Evolutionary conservation across 1,140 invertebrate genomes (phyloP).

Genomic region (Whitmania pigra): DNA sequence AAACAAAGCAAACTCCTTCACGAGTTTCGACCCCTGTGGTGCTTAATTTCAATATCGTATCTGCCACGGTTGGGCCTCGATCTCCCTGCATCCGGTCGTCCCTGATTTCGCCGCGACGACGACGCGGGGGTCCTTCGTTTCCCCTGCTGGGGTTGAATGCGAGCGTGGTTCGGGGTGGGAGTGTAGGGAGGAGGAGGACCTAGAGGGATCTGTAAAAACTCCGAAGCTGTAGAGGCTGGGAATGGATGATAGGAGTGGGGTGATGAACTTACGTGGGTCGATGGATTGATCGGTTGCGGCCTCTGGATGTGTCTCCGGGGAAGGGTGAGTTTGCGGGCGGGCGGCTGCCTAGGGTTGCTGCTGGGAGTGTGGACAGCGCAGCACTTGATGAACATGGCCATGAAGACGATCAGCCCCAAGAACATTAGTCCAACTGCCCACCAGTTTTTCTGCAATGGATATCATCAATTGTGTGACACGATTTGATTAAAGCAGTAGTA

Average conservation of each 20-base stretch:
- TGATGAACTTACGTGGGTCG: not conserved
- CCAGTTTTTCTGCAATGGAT: constrained; percentile 4
- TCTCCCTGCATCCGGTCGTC: not conserved
- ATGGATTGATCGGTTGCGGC: constrained; percentile 1
- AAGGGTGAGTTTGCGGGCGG: constrained; percentile 34
- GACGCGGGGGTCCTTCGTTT: not conserved
- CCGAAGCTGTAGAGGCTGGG: not conserved
- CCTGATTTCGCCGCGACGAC: not conserved
- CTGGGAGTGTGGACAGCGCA: constrained; percentile 98
- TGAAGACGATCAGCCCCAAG: constrained; percentile 76
- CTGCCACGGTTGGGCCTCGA: not conserved
- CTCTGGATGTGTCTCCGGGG: constrained; percentile 11
- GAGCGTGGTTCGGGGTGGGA: not conserved
- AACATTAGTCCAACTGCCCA: constrained; percentile 17
- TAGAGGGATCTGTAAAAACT: not conserved
- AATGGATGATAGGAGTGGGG: not conserved
- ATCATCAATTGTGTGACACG: too few relatives aligned
- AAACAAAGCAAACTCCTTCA: not conserved
- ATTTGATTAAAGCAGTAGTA: too few relatives aligned
- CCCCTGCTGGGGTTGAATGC: constrained; percentile 5
- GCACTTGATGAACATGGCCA: constrained; percentile 98
- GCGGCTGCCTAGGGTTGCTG: constrained; percentile 61
- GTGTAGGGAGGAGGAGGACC: constrained; percentile 4
- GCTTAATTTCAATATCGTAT: not conserved
- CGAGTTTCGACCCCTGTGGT: not conserved